Conservation (phyloP, 2,797 vertebrate genomes). For the Melanotaenia boesemani region DNA sequence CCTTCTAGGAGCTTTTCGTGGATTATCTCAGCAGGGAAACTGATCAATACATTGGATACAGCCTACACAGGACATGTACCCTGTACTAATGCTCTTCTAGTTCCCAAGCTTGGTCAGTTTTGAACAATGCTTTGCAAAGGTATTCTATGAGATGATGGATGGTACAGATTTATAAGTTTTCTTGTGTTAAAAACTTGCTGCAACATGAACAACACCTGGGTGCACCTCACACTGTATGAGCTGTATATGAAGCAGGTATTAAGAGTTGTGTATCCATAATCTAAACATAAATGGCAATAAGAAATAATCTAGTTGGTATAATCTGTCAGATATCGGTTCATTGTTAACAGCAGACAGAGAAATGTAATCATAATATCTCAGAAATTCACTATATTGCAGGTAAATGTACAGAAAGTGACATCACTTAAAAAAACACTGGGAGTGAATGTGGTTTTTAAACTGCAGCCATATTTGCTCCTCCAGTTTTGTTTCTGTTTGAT, state of each 20-base stretch:
- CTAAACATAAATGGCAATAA: not conserved
- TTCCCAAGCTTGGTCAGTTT: slow-evolving; percentile 35
- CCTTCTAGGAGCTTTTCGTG: not conserved
- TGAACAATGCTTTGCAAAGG: not conserved
- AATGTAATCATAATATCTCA: too few species aligned
- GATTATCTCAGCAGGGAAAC: slow-evolving; percentile 24
- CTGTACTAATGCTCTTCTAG: slow-evolving; percentile 35
- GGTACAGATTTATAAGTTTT: slow-evolving; percentile 3
- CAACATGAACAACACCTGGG: not conserved
- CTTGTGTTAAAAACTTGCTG: not conserved
- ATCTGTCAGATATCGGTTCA: not conserved
- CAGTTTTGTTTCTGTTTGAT: too few species aligned
- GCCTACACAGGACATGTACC: slow-evolving; percentile 23
- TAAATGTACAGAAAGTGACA: too few species aligned
- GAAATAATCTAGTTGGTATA: not conserved
- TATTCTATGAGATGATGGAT: slow-evolving; percentile 33
- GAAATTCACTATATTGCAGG: too few species aligned
- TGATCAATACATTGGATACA: slow-evolving; percentile 43
- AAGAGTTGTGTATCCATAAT: not conserved
- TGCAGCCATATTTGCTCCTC: too few species aligned
- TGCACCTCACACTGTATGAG: not conserved
- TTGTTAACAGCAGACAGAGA: not conserved
- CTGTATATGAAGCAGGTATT: not conserved
- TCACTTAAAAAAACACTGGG: too few species aligned
- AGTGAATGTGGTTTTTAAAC: too few species aligned